Evolutionary conservation across 2,888 invertebrate species (phyloP).

Genomic region (Drosophila stalkeri): DNA sequence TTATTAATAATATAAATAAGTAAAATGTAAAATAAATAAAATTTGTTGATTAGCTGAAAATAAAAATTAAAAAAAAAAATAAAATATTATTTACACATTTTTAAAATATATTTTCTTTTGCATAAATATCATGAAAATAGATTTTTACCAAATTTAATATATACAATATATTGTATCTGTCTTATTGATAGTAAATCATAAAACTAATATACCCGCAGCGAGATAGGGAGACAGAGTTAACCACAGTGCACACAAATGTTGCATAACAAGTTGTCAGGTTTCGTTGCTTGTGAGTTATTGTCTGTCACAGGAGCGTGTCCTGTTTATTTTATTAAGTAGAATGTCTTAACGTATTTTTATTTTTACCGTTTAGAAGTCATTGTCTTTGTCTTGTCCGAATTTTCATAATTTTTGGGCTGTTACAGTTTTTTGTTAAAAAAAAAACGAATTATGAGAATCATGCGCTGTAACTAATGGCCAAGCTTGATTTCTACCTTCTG

Average conservation of each 20-base stretch:
- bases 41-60: neutral
- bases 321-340: conserved; percentile 48
- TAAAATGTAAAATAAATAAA: neutral
- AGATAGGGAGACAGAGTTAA: neutral
- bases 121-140: neutral
- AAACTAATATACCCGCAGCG: neutral
- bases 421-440: neutral
- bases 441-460: conserved; percentile 53
- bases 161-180: neutral
- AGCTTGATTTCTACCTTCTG: conserved; percentile 41
- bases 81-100: too few relatives aligned
- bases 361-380: conserved; percentile 45
- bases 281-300: conserved; percentile 52
- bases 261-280: conserved; percentile 54
- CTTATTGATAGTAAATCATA: too few relatives aligned
- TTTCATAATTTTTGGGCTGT: conserved; percentile 26
- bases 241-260: conserved; percentile 29
- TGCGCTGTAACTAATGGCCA: conserved; percentile 70
- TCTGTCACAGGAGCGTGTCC: conserved; percentile 54
- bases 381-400: conserved; percentile 18
- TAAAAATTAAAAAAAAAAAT: neutral
- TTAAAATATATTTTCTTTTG: too few relatives aligned
- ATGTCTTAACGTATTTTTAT: conserved; percentile 21
- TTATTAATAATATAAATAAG: neutral
- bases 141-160: too few relatives aligned